Percentiles rank a stretch among this genome's conserved stretches.
phyloP scores from a whole-genome alignment of 2,113 vertebrate species.

The Rhombomys opimus region DNA sequence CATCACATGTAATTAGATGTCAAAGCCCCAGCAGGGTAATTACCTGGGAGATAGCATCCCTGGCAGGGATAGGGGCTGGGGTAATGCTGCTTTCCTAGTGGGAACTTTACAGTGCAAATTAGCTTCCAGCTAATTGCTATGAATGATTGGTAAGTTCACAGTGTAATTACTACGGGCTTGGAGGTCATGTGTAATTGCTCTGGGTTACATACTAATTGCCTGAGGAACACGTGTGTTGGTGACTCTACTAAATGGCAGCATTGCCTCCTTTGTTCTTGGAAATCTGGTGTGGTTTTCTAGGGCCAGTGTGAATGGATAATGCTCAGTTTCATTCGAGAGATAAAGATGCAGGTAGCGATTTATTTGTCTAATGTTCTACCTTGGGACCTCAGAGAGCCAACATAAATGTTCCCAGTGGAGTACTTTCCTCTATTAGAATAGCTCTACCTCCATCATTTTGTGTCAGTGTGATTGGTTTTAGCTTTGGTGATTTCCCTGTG shows the following conservation, averaged over 20 bases:
- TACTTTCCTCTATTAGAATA: neutral
- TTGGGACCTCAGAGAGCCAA: neutral
- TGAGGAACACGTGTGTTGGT: neutral
- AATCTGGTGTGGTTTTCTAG: conserved; percentile 39
- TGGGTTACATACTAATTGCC: conserved; percentile 55
- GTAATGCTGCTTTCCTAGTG: conserved; percentile 48
- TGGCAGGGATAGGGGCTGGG: conserved; percentile 32
- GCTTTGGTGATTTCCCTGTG: neutral
- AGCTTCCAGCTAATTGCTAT: conserved; percentile 61
- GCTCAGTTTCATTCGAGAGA: neutral
- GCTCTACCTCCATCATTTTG: neutral
- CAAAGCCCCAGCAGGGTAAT: neutral
- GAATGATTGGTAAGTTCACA: conserved; percentile 70
- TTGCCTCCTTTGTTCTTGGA: neutral
- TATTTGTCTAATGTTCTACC: neutral
- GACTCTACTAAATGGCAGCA: neutral
- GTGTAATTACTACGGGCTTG: conserved; percentile 69
- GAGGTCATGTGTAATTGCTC: conserved; percentile 66
- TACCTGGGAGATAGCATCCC: conserved; percentile 33
- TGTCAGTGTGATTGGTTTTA: neutral
- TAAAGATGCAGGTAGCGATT: neutral
- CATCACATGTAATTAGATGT: neutral
- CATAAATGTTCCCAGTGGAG: neutral
- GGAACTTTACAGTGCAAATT: conserved; percentile 70
- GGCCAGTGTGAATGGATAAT: neutral